phyloP scores from a whole-genome alignment of 2,113 vertebrate genomes.

The Pollimyrus isidori region DNA sequence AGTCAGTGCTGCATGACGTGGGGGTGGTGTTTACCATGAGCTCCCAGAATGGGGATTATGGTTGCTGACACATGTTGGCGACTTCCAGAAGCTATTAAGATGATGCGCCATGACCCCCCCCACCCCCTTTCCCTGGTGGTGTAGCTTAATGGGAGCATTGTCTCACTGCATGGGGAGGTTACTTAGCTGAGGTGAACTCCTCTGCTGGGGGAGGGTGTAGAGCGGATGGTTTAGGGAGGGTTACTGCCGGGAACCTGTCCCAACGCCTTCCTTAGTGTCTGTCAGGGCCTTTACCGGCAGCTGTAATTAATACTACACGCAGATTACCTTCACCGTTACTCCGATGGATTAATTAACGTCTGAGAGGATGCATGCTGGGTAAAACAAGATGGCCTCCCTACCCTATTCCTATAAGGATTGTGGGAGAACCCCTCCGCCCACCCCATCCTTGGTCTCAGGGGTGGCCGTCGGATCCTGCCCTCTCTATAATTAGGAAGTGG shows the following conservation, averaged over 20 bases:
- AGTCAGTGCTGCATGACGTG: neutral
- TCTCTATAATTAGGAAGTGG: conserved; percentile 7
- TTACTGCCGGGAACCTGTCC: neutral
- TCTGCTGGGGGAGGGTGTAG: neutral
- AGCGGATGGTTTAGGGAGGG: neutral
- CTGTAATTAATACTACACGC: neutral
- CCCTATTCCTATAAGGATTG: neutral
- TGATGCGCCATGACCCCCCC: neutral
- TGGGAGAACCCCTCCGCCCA: neutral
- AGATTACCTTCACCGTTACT: neutral
- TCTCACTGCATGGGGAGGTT: neutral
- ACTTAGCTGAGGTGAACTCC: neutral
- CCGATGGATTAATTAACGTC: neutral
- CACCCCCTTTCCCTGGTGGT: neutral
- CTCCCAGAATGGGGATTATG: neutral
- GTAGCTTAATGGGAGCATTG: neutral
- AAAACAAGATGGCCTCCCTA: neutral
- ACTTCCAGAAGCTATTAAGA: neutral
- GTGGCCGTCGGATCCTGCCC: neutral
- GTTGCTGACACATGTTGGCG: neutral
- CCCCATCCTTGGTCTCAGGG: neutral
- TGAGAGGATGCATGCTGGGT: neutral
- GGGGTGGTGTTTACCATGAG: neutral
- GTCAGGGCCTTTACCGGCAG: neutral
- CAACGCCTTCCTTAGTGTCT: no score